Conservation (phyloP, 1,140 invertebrate species). For the Diuraphis noxia region DNA sequence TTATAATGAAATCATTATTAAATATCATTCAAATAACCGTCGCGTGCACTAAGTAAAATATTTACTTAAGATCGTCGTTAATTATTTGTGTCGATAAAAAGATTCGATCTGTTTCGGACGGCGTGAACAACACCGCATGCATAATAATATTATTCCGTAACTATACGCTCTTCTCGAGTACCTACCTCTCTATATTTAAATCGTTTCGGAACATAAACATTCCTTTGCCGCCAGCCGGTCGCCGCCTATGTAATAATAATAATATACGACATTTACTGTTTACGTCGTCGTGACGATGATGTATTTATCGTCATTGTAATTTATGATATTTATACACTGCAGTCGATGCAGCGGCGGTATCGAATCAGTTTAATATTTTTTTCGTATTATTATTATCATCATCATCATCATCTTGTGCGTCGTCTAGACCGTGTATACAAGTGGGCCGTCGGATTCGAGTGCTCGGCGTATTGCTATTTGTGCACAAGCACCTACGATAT, state of each 20-base stretch:
- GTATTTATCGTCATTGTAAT: not conserved
- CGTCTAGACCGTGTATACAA: not conserved
- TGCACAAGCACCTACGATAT: not conserved
- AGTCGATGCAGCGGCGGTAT: not conserved
- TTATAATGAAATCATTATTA: too few species aligned
- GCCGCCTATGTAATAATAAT: not conserved
- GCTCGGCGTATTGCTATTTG: not conserved
- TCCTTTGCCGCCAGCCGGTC: not conserved
- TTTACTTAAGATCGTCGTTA: not conserved
- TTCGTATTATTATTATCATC: too few species aligned
- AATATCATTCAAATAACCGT: not conserved
- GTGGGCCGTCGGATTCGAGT: not conserved
- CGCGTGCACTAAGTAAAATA: not conserved
- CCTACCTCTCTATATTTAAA: not conserved
- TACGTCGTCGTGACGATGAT: not conserved
- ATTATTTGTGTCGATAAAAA: not conserved
- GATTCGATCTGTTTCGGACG: not conserved
- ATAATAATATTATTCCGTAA: not conserved
- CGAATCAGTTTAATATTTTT: not conserved
- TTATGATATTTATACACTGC: not conserved
- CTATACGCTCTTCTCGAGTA: not conserved
- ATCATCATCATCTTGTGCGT: not conserved
- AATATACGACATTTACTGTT: not conserved
- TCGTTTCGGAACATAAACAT: not conserved
- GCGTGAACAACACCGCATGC: not conserved